Conservation (phyloP, 1,140 invertebrate genomes). For the Venturia canescens region DNA sequence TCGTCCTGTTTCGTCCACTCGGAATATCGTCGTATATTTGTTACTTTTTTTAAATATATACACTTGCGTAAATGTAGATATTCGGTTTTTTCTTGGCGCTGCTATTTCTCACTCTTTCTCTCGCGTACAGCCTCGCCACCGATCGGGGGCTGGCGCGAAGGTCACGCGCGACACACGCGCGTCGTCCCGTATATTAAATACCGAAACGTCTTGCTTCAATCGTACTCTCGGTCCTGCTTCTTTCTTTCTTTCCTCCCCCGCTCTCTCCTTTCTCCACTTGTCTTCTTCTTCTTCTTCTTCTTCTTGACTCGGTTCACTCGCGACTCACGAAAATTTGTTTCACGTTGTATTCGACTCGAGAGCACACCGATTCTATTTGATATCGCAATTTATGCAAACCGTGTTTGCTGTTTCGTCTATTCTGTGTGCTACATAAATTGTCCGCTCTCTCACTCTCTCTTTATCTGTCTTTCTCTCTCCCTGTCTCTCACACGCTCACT, state of each 20-base stretch:
- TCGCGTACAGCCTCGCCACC: slow-evolving; percentile 28
- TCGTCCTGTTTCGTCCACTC: no score
- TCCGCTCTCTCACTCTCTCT: neutral
- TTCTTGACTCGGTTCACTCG: no score
- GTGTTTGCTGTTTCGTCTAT: neutral
- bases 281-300: no score
- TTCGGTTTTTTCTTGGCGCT: neutral
- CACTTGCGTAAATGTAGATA: no score
- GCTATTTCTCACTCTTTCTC: slow-evolving; percentile 38
- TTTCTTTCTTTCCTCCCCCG: neutral
- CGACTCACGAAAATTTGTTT: neutral
- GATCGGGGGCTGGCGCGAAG: slow-evolving; percentile 33
- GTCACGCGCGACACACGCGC: slow-evolving; percentile 56
- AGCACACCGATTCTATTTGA: neutral
- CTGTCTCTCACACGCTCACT: neutral
- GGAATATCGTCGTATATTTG: no score
- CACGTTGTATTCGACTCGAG: neutral
- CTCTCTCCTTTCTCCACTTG: neutral
- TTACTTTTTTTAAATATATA: no score
- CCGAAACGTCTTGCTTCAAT: slow-evolving; percentile 44
- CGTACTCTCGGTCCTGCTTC: slow-evolving; percentile 21
- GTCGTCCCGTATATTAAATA: slow-evolving; percentile 48
- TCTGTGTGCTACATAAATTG: slow-evolving; percentile 8
- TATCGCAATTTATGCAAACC: neutral
- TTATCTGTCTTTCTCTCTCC: neutral